These are phyloP conservation scores for Spodoptera litura DNA, from an alignment of 1,140 invertebrate species.

Conservation along the genomic window DNA sequence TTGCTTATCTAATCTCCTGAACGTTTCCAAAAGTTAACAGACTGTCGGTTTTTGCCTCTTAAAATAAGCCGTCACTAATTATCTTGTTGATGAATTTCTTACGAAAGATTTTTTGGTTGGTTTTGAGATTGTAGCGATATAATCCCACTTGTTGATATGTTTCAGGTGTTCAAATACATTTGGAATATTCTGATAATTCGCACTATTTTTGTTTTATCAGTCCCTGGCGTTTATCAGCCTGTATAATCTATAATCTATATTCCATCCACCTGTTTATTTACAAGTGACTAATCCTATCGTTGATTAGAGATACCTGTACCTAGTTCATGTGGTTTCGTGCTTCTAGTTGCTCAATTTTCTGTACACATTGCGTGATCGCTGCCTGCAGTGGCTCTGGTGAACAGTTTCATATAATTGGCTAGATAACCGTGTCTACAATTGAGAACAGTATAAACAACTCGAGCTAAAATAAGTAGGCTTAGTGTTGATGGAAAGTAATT, in stretches of 20 bases:
- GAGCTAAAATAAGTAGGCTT: slow-evolving; percentile 23
- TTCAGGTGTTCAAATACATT: not conserved
- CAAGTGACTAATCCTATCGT: not conserved
- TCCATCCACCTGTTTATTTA: not conserved
- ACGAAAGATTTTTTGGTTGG: not conserved
- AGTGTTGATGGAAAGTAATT: slow-evolving; percentile 8
- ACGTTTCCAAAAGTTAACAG: not conserved
- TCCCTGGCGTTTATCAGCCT: not conserved
- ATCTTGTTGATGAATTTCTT: slow-evolving; percentile 20
- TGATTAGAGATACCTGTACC: not conserved
- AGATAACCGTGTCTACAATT: slow-evolving; percentile 10
- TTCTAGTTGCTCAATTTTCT: slow-evolving; percentile 15
- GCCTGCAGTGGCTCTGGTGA: slow-evolving; percentile 2
- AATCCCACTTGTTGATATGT: not conserved
- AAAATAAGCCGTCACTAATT: not conserved
- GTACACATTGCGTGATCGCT: not conserved
- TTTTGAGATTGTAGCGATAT: not conserved
- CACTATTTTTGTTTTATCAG: slow-evolving; percentile 3
- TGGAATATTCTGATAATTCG: not conserved
- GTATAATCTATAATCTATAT: not conserved
- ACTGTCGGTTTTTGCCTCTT: slow-evolving; percentile 1
- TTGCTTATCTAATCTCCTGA: slow-evolving; percentile 19
- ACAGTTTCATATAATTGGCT: slow-evolving; percentile 13
- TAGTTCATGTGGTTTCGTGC: not conserved
- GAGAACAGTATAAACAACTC: slow-evolving; percentile 27